These are phyloP conservation scores for Nannoperca obscura DNA, from an alignment of 2,797 vertebrate genomes.

Conservation along the genomic window DNA sequence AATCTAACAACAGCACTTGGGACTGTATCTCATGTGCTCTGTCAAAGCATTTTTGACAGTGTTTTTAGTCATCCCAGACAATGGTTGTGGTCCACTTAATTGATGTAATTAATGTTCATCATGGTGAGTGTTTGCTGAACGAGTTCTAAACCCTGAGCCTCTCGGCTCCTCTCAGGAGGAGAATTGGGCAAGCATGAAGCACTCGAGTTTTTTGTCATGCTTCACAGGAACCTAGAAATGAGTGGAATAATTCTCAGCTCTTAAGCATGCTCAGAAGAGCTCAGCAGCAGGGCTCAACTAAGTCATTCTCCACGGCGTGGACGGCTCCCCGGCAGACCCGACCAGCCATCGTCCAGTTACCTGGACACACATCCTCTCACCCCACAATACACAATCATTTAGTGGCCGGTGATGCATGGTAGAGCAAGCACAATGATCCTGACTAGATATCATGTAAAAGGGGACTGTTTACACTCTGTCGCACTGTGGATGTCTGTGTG, in stretches of 20 bases:
- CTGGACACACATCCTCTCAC: conserved; percentile 68
- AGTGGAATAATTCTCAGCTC: conserved; percentile 82
- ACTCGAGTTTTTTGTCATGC: conserved; percentile 81
- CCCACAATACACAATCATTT: conserved; percentile 67
- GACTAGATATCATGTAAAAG: conserved; percentile 71
- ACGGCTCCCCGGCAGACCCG: conserved; percentile 67
- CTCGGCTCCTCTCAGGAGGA: conserved; percentile 76
- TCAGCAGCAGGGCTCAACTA: conserved; percentile 71
- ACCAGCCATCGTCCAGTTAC: conserved; percentile 62
- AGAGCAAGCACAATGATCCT: conserved; percentile 71
- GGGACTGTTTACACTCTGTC: conserved; percentile 68
- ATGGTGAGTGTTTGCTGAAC: conserved; percentile 77
- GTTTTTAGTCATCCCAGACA: conserved; percentile 66
- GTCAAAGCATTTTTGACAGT: conserved; percentile 54
- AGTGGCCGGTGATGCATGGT: conserved; percentile 71
- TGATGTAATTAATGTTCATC: conserved; percentile 82
- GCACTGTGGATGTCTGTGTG: conserved; percentile 63
- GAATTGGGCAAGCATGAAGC: conserved; percentile 78
- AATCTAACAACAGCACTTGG: conserved; percentile 38
- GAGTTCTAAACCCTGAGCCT: conserved; percentile 74
- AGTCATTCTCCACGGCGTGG: conserved; percentile 71
- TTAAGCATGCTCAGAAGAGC: conserved; percentile 80
- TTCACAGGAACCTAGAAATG: conserved; percentile 81
- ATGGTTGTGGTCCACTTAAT: conserved; percentile 77
- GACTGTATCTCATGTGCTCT: conserved; percentile 21